Evolutionary conservation across 2,888 invertebrate genomes (phyloP).

Genomic region (Calameuta idolon): DNA sequence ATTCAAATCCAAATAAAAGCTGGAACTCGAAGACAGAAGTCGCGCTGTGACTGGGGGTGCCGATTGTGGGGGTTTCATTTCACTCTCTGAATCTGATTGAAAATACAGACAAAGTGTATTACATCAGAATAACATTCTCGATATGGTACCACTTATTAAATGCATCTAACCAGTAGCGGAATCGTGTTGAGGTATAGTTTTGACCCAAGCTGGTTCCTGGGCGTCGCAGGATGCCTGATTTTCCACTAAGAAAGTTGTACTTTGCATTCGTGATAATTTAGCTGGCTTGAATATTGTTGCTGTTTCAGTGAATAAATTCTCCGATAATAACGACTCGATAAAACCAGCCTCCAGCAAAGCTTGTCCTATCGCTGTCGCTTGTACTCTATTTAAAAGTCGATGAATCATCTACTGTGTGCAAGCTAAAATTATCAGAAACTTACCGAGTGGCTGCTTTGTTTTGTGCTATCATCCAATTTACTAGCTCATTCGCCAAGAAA

Average conservation of each 20-base stretch:
- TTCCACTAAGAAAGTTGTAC: slow-evolving; percentile 61
- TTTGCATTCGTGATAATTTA: slow-evolving; percentile 57
- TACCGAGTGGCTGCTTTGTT: slow-evolving; percentile 82
- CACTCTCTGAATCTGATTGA: slow-evolving; percentile 60
- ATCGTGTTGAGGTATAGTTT: slow-evolving; percentile 70
- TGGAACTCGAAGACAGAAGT: slow-evolving; percentile 69
- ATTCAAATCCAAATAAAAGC: slow-evolving; percentile 75
- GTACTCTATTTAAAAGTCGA: slow-evolving; percentile 69
- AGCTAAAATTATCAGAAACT: slow-evolving; percentile 7
- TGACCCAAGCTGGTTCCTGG: slow-evolving; percentile 77
- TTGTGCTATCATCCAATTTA: slow-evolving; percentile 86
- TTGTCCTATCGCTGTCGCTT: slow-evolving; percentile 83
- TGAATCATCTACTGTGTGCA: slow-evolving; percentile 2
- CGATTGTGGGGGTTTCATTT: slow-evolving; percentile 48
- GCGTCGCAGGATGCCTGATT: slow-evolving; percentile 67
- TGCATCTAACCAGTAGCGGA: slow-evolving; percentile 61
- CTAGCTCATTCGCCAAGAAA: slow-evolving; percentile 82
- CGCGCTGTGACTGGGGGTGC: slow-evolving; percentile 56
- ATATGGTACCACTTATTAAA: neutral
- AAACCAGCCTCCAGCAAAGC: slow-evolving; percentile 81
- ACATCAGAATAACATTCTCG: neutral
- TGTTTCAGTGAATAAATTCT: slow-evolving; percentile 68
- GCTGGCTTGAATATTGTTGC: slow-evolving; percentile 68
- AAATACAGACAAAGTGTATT: slow-evolving; percentile 1
- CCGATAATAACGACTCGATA: slow-evolving; percentile 73